A percentile compares a stretch with the other conserved stretches of the same genome.
phyloP scores from a whole-genome alignment of 2,797 vertebrate genomes.

The Oreochromis mossambicus region DNA sequence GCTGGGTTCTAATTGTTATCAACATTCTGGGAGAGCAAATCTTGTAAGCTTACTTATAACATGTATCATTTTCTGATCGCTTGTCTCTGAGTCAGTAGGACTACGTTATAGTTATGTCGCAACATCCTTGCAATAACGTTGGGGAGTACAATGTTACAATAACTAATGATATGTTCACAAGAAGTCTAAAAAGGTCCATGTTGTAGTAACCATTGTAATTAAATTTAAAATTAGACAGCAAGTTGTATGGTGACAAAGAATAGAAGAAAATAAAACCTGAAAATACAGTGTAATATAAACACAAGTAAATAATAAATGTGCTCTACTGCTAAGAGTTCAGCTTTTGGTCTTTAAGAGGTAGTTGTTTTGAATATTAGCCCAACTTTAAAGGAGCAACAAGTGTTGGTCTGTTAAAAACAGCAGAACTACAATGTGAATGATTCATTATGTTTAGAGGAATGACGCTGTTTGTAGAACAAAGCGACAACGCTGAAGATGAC shows the following conservation, averaged over 20 bases:
- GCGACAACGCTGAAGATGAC: conserved; percentile 12
- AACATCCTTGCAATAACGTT: neutral
- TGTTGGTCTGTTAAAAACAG: neutral
- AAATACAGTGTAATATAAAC: neutral
- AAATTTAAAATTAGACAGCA: neutral
- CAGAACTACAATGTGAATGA: neutral
- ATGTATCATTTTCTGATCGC: neutral
- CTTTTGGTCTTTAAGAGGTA: neutral
- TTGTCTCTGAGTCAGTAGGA: neutral
- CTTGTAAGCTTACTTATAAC: neutral
- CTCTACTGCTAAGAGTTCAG: neutral
- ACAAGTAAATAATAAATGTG: neutral
- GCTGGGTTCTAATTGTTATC: neutral
- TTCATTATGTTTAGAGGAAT: conserved; percentile 24
- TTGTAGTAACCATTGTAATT: neutral
- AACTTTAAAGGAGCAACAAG: neutral
- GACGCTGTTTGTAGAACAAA: conserved; percentile 33
- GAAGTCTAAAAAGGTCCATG: neutral
- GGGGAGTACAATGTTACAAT: neutral
- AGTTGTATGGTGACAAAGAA: neutral
- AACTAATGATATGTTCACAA: neutral
- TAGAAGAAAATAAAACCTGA: neutral
- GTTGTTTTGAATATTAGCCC: neutral
- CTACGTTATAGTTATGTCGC: neutral
- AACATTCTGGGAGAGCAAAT: neutral